phyloP scores from a whole-genome alignment of 2,113 vertebrate genomes.

The Siniperca knerii region DNA sequence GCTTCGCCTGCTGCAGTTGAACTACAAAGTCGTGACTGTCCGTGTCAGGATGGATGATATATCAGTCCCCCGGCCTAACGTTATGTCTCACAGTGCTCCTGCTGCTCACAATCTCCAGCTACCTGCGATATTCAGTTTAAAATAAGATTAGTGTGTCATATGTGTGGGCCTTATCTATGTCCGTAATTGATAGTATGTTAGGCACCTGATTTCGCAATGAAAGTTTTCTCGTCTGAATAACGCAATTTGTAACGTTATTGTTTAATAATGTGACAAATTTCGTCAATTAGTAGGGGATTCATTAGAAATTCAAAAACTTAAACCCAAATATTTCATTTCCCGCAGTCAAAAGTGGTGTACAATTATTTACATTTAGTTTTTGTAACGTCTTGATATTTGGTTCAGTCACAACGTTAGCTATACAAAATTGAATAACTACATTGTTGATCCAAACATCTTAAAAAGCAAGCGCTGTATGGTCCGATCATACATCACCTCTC shows the following conservation, averaged over 20 bases:
- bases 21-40: constrained; percentile 75
- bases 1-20: constrained; percentile 38
- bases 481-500: background rate
- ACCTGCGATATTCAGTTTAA: background rate
- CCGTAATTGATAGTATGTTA: too few species aligned
- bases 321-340: background rate
- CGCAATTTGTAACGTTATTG: constrained; percentile 11
- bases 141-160: background rate
- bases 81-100: background rate
- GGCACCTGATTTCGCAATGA: constrained; percentile 48
- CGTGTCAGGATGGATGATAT: constrained; percentile 53
- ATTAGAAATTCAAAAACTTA: background rate
- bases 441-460: background rate
- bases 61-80: constrained; percentile 62
- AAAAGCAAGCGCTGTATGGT: background rate
- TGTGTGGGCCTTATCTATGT: background rate
- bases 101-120: constrained; percentile 11
- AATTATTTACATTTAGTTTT: background rate
- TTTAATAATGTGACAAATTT: background rate
- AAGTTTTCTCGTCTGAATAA: background rate
- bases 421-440: background rate
- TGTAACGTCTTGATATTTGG: background rate
- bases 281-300: too few species aligned
- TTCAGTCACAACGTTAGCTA: background rate
- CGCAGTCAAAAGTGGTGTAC: background rate